Base-by-base conservation (phyloP, 92 coral and sea anemone species). In the Bergia puertoricense region DNA sequence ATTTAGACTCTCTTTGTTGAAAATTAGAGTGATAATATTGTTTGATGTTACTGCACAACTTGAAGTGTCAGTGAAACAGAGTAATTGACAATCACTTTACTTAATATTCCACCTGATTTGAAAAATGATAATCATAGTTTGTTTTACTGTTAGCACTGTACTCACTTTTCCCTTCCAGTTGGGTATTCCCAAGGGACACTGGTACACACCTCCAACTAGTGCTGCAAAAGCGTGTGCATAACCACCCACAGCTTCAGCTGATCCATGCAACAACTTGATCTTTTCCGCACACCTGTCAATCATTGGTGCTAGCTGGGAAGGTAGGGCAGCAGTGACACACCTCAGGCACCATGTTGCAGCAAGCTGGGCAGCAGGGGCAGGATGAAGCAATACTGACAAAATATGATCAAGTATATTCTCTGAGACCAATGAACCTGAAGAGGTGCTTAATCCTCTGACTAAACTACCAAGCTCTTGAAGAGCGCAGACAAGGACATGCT, bases 281-380 rank as follows among this genome's bases (percentile, higher is more conserved):
- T 95, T 92, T 74, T 91, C 93, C 54, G 96, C 93, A 88, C 99
- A 95, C 76, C 99, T 93, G 92, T 97, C 98, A 75, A 97, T 93
- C 91, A 96, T 89, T 1, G 99, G 96, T 59, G 99, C 91, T 41
- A 96, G 88, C 90, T 97, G 98, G 5, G 99, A 95, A 6, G 99
- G 98, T 2, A 93, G 89, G 2, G 99, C 98, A 1, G 96, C 95
- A 22, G 97, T 92, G 37, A 97, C 93, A 80, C 98, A 95, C 66
- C 97, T 91, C 71, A 97, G 81, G 85, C 98, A 97, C 99, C 99
- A 97, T 0, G 98, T 96, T 8, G 99, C 99, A 0, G 93, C 91
- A 23, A 97, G 91, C 82, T 96, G 99, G n/a, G 97, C 95, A 36
- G 99, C 99, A 11, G 99, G 99, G 39, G 99, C 99, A 5, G 99